phyloP scores from a whole-genome alignment of 2,113 vertebrate species.

The Micronycteris hirsuta region DNA sequence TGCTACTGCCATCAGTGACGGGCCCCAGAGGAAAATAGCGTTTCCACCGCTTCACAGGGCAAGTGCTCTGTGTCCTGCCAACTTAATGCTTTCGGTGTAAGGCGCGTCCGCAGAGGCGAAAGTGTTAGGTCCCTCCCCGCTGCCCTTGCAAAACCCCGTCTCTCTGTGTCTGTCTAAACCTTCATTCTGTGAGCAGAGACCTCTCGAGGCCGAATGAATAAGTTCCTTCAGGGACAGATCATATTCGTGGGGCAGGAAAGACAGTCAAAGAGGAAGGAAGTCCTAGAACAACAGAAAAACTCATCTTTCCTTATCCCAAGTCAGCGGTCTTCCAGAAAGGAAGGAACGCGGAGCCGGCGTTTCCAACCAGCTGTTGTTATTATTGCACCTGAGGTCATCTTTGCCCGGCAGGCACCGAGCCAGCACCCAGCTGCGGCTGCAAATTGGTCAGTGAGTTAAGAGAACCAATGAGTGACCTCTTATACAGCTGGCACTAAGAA shows the following conservation, averaged over 20 bases:
- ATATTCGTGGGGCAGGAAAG: background rate
- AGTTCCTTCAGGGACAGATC: background rate
- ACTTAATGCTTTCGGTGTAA: background rate
- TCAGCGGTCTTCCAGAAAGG: accelerated
- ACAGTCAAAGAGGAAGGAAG: background rate
- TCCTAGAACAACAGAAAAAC: background rate
- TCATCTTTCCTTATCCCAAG: background rate
- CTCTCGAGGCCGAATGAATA: background rate
- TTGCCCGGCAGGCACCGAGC: accelerated
- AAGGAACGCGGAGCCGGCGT: background rate
- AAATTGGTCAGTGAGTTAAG: background rate
- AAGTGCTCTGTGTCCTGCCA: background rate
- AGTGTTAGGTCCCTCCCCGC: accelerated
- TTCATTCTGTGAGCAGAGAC: background rate
- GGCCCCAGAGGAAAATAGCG: background rate
- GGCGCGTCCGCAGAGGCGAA: background rate
- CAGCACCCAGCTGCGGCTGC: background rate
- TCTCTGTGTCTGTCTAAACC: background rate
- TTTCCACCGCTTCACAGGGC: background rate
- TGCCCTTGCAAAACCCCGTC: background rate
- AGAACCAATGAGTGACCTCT: background rate
- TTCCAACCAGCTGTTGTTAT: background rate
- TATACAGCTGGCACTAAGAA: background rate
- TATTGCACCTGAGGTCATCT: too few relatives aligned
- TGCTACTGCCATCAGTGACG: background rate